Conservation (phyloP, 2,113 vertebrate species). For the Sander vitreus region DNA sequence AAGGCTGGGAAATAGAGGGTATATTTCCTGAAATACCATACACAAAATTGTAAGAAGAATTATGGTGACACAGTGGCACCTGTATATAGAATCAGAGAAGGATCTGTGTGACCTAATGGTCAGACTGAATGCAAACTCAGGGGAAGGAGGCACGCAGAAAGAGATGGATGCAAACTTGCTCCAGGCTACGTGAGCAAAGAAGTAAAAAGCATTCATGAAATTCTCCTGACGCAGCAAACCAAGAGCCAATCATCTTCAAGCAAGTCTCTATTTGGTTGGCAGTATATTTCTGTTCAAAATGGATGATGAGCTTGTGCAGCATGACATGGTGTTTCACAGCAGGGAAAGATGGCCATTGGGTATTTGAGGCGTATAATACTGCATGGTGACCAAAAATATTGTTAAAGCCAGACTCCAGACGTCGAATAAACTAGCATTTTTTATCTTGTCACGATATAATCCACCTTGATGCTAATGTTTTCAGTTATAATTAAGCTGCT, state of each 20-base stretch:
- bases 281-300: constrained; percentile 40
- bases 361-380: constrained; percentile 22
- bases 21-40: constrained; percentile 29
- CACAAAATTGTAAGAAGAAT: constrained; percentile 42
- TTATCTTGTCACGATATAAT: background rate
- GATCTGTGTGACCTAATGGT: constrained; percentile 31
- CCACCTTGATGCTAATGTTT: too few relatives aligned
- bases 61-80: constrained; percentile 40
- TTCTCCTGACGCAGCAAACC: constrained; percentile 35
- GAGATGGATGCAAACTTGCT: constrained; percentile 46
- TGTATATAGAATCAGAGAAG: constrained; percentile 45
- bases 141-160: constrained; percentile 6
- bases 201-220: constrained; percentile 35
- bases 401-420: background rate
- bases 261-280: constrained; percentile 6
- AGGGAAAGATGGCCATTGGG: constrained; percentile 11
- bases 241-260: constrained; percentile 28
- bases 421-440: background rate
- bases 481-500: too few relatives aligned
- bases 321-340: constrained; percentile 21
- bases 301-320: constrained; percentile 47
- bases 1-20: constrained; percentile 36
- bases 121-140: constrained; percentile 39
- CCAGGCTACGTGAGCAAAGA: constrained; percentile 21
- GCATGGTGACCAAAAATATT: constrained; percentile 20